Evolutionary conservation across 1,140 invertebrate species (phyloP).

Genomic region (Drosophila ercepeae): DNA sequence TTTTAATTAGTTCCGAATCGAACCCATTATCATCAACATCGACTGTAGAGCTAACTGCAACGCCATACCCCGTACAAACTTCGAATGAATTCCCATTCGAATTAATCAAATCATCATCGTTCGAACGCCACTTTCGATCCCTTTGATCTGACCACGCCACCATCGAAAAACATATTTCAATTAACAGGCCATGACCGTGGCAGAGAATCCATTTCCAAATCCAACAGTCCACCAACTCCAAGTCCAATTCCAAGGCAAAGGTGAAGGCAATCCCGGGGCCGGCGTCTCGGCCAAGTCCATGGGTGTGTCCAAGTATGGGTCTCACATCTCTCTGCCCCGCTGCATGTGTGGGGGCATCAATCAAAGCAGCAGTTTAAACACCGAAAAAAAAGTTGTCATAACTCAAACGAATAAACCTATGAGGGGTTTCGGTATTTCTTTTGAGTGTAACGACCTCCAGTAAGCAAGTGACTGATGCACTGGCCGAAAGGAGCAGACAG

Average conservation of each 20-base stretch:
- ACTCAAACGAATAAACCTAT: not conserved
- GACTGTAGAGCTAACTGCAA: slow-evolving; percentile 4
- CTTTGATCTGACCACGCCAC: slow-evolving; percentile 62
- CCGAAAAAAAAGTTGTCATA: not conserved
- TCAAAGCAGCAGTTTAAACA: slow-evolving; percentile 67
- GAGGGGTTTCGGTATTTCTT: not conserved
- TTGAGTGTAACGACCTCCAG: slow-evolving; percentile 11
- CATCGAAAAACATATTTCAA: slow-evolving; percentile 71
- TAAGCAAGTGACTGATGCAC: slow-evolving; percentile 48
- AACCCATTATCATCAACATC: slow-evolving; percentile 26
- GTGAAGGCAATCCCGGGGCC: slow-evolving; percentile 41
- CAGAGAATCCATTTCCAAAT: slow-evolving; percentile 5
- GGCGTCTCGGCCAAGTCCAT: slow-evolving; percentile 29
- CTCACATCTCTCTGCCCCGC: not conserved
- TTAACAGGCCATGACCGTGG: slow-evolving; percentile 72
- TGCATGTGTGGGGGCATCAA: slow-evolving; percentile 64
- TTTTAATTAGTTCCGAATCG: slow-evolving; percentile 49
- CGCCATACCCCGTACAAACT: slow-evolving; percentile 21
- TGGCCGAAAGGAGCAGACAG: slow-evolving; percentile 27
- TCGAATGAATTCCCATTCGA: slow-evolving; percentile 36
- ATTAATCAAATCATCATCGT: slow-evolving; percentile 80
- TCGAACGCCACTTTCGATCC: slow-evolving; percentile 48
- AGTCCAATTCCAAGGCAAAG: slow-evolving; percentile 36
- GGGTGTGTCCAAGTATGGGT: slow-evolving; percentile 37
- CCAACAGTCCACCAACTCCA: slow-evolving; percentile 2